Conservation (phyloP, 2,797 vertebrate species). For the Philypnodon macrostomus region DNA sequence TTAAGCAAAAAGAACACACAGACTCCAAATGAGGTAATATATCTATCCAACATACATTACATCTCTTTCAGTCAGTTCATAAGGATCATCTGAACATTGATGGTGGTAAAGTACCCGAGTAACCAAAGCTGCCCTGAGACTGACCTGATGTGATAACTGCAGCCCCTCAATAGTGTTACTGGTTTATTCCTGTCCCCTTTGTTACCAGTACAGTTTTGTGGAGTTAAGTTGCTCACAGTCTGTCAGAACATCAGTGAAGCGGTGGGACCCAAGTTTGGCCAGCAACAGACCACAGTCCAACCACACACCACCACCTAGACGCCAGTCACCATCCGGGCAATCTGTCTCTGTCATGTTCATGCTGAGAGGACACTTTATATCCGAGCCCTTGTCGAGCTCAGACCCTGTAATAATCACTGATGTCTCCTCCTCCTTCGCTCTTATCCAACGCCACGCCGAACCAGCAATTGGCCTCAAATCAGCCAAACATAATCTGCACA, state of each 20-base stretch:
- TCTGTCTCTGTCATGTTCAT: slow-evolving; percentile 64
- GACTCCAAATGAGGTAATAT: no score
- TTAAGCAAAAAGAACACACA: no score
- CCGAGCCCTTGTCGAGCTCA: slow-evolving; percentile 36
- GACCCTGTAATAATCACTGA: slow-evolving; percentile 73
- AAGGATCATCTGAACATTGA: no score
- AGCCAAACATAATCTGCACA: slow-evolving; percentile 73
- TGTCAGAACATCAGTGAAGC: slow-evolving; percentile 37
- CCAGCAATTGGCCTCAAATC: slow-evolving; percentile 75
- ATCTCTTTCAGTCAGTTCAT: no score
- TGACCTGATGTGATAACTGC: no score
- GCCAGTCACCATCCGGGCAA: slow-evolving; percentile 31
- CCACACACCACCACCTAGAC: slow-evolving; percentile 40
- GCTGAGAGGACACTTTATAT: slow-evolving; percentile 53
- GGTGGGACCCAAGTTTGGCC: slow-evolving; percentile 21
- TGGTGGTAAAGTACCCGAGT: no score
- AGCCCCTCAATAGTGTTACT: no score
- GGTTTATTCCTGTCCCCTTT: background rate
- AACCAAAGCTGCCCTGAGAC: no score
- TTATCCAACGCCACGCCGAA: slow-evolving; percentile 54
- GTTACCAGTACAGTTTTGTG: slow-evolving; percentile 19
- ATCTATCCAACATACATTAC: no score
- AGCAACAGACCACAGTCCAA: no score
- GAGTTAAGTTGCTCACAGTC: slow-evolving; percentile 48
- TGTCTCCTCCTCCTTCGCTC: slow-evolving; percentile 51